Percentiles rank a stretch among this genome's conserved stretches.
These are phyloP conservation scores for Fregata magnificens DNA, from an alignment of 2,113 vertebrate genomes.

Conservation along the genomic window DNA sequence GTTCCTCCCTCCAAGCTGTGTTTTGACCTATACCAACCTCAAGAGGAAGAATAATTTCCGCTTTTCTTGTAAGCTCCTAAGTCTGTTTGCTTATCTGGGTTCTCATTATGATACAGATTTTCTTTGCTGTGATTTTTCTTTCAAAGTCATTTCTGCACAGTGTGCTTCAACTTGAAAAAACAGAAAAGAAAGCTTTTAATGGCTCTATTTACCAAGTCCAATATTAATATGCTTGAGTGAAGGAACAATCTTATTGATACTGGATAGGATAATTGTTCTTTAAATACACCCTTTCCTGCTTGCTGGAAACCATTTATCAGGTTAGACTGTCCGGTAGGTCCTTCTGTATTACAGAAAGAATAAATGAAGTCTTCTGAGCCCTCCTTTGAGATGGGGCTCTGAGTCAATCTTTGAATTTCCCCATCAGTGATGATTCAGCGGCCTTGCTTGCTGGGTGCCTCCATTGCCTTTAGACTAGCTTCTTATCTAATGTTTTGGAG, in stretches of 20 bases:
- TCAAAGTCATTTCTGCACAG: neutral
- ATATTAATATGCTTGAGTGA: neutral
- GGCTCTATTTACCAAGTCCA: neutral
- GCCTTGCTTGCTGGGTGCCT: neutral
- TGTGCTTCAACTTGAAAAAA: neutral
- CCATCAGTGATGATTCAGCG: neutral
- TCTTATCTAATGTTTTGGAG: neutral
- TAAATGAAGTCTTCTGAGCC: neutral
- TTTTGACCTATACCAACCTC: neutral
- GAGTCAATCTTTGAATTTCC: neutral
- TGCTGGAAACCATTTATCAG: neutral
- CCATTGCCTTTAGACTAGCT: neutral
- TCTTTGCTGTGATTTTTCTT: neutral
- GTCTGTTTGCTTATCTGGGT: neutral
- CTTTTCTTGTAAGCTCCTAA: neutral
- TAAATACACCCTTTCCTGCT: neutral
- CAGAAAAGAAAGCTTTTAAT: neutral
- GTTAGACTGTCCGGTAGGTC: neutral
- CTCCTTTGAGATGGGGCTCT: neutral
- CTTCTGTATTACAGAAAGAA: neutral
- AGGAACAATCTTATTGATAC: neutral
- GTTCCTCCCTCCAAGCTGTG: neutral
- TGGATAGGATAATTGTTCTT: neutral
- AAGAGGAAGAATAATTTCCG: neutral
- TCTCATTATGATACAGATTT: neutral